Evolutionary conservation across 1,140 invertebrate genomes (phyloP).

Genomic region (Platyura marginata): DNA sequence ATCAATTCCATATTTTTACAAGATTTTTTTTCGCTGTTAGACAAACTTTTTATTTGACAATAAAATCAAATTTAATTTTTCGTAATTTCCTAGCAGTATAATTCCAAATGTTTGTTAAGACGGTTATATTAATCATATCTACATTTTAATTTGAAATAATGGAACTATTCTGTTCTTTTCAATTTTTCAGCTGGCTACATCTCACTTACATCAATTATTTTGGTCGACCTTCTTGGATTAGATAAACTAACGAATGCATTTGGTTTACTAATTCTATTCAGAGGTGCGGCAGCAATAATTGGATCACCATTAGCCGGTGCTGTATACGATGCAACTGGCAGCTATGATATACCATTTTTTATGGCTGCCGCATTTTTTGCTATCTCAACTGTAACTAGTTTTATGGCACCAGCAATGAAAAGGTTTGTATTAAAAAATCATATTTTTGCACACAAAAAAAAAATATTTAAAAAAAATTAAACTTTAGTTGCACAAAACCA

Average conservation of each 20-base stretch:
- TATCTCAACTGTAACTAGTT: slow-evolving; percentile 65
- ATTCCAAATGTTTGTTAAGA: too few relatives aligned
- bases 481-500: slow-evolving; percentile 24
- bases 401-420: slow-evolving; percentile 61
- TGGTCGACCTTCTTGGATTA: slow-evolving; percentile 87
- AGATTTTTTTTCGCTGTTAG: not conserved
- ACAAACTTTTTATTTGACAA: not conserved
- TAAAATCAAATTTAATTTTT: not conserved
- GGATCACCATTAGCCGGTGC: slow-evolving; percentile 67
- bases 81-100: too few relatives aligned
- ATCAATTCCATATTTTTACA: too few relatives aligned
- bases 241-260: slow-evolving; percentile 95
- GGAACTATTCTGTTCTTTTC: not conserved
- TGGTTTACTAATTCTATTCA: slow-evolving; percentile 83
- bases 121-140: too few relatives aligned
- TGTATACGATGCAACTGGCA: slow-evolving; percentile 70
- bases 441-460: too few relatives aligned
- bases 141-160: too few relatives aligned
- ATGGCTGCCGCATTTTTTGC: slow-evolving; percentile 80
- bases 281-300: slow-evolving; percentile 79
- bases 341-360: slow-evolving; percentile 78
- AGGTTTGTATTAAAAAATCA: slow-evolving; percentile 25
- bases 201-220: slow-evolving; percentile 91
- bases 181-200: slow-evolving; percentile 78
- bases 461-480: slow-evolving; percentile 2